Evolutionary conservation across 2,888 invertebrate genomes (phyloP).

Genomic region (Drosophila tanythrix): DNA sequence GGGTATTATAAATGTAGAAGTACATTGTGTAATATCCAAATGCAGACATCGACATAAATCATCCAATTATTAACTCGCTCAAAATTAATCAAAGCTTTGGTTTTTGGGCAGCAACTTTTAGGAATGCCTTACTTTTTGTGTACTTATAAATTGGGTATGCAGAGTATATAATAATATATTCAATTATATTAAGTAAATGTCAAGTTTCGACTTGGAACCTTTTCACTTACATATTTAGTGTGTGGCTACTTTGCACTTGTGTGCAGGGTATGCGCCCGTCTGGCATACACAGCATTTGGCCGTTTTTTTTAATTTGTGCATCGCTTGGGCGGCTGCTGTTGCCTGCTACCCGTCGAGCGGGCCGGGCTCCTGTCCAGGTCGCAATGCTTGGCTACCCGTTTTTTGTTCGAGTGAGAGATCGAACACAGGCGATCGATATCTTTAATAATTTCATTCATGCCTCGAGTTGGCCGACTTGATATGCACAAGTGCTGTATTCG

Average conservation of each 20-base stretch:
- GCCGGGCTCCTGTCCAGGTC: slow-evolving; percentile 40
- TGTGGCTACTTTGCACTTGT: background rate
- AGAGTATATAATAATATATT: background rate
- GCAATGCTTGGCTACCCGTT: slow-evolving; percentile 36
- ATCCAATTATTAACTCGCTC: too few species aligned
- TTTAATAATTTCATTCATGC: slow-evolving; percentile 80
- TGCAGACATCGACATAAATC: too few species aligned
- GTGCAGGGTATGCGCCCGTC: slow-evolving; percentile 3
- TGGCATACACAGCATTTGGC: background rate
- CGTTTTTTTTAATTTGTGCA: slow-evolving; percentile 20
- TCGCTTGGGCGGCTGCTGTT: slow-evolving; percentile 18
- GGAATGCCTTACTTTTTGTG: background rate
- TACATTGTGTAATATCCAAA: background rate
- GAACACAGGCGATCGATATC: slow-evolving; percentile 67
- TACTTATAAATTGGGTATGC: background rate
- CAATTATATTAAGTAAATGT: background rate
- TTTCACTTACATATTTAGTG: background rate
- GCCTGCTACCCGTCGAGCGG: slow-evolving; percentile 34
- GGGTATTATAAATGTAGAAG: background rate
- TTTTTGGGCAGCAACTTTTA: background rate
- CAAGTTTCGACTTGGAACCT: fast-evolving
- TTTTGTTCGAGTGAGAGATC: slow-evolving; percentile 46
- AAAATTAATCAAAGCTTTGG: too few species aligned
- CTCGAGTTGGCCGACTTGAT: slow-evolving; percentile 42
- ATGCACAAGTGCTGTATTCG: slow-evolving; percentile 49